These are phyloP conservation scores for Salpingus planirostris DNA, from an alignment of 2,888 invertebrate genomes.

Conservation along the genomic window DNA sequence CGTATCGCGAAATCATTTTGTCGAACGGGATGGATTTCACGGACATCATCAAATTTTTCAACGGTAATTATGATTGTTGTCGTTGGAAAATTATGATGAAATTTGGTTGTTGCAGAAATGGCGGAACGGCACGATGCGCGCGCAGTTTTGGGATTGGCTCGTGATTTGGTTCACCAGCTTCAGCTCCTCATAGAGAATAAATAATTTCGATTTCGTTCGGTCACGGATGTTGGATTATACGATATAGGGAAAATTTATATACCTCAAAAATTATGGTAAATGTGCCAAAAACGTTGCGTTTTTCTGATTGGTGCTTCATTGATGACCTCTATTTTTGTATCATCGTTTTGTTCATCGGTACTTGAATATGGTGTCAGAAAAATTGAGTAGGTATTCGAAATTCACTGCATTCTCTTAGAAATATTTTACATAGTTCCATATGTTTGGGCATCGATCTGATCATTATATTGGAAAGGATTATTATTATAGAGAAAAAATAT, in stretches of 20 bases:
- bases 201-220: slow-evolving; percentile 45
- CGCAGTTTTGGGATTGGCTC: slow-evolving; percentile 70
- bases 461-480: too few species aligned
- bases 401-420: too few species aligned
- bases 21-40: slow-evolving; percentile 97
- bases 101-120: slow-evolving; percentile 68
- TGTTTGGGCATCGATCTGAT: too few species aligned
- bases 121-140: slow-evolving; percentile 88
- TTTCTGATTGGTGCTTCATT: background rate
- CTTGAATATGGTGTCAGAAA: background rate
- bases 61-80: slow-evolving; percentile 52
- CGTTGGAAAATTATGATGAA: background rate
- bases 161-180: slow-evolving; percentile 79
- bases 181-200: slow-evolving; percentile 91
- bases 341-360: too few species aligned
- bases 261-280: too few species aligned
- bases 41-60: slow-evolving; percentile 96
- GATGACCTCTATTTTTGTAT: too few species aligned
- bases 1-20: slow-evolving; percentile 88
- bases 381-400: background rate
- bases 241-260: too few species aligned
- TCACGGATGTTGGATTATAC: background rate
- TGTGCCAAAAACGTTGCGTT: too few species aligned
- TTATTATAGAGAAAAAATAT: too few species aligned
- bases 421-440: too few species aligned